Evolutionary conservation across 2,888 invertebrate genomes (phyloP), one percentile per base, ranked within the genome.

Genomic region (Agrochola lota): DNA sequence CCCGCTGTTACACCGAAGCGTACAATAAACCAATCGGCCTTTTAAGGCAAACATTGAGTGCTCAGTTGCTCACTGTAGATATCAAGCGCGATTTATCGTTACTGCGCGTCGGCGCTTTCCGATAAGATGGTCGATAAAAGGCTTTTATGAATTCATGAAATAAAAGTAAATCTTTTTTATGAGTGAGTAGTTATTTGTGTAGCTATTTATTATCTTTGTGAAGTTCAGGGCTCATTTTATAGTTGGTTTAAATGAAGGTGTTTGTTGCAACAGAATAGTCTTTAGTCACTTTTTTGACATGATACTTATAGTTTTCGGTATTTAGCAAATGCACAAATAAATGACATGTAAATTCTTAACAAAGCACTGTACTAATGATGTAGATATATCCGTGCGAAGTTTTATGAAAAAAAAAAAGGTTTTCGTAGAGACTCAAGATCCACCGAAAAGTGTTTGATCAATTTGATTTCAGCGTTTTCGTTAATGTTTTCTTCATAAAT

Each of bases 1-100:
- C 73, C 81, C 66, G 67, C 75, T 84, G 74, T 89, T 83, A 87
- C 87, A 88, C 85, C 85, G 84, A 74, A 82, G 74, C 64, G 88
- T 87, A 82, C 60, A 80, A 72, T 78, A 73, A 79, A 84, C 59
- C 74, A 84, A 71, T 77, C 77, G n/a, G n/a, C 84, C 86, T 66
- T 83, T 64, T 80, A 85, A 74, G 86, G 80, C 76, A 78, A 81
- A 78, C 74, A 71, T 67, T 73, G 40, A 74, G 76, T 81, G 81
- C 69, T 80, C 64, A 35, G 68, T 79, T 71, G 74, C 64, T 80
- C 55, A 17, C 59, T 71, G 85, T 81, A 81, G 67, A 66, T 83
- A 69, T 74, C 73, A 62, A 67, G 35, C 59, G 62, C 75, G 40
- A 86, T 86, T 86, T 86, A 77, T 84, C 72, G 76, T 69, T 43